Percentiles rank a stretch among this genome's conserved stretches.
These are phyloP conservation scores for Stomatorhinus walkeri DNA, from an alignment of 2,797 vertebrate genomes.

Conservation along the genomic window DNA sequence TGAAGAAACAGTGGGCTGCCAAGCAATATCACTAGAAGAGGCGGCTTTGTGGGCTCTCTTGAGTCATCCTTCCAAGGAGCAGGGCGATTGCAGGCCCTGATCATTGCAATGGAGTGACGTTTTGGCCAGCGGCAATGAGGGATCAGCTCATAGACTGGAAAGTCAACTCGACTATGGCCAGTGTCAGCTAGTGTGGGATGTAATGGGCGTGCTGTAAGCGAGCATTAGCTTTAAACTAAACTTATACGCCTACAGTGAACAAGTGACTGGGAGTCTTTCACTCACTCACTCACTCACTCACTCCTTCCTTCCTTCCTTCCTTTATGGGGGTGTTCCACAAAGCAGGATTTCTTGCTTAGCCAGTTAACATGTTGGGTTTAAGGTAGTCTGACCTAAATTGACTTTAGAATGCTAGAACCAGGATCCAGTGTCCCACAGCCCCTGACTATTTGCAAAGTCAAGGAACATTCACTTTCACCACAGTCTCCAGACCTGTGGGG, in stretches of 20 bases:
- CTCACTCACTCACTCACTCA: background rate
- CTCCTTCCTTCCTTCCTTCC: background rate
- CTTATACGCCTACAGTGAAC: background rate
- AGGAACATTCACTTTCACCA: background rate
- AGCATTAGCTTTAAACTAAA: background rate
- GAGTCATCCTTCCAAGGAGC: background rate
- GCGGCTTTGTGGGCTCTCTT: background rate
- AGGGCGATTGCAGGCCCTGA: background rate
- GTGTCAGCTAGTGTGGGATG: background rate
- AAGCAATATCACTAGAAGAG: background rate
- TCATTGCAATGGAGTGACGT: background rate
- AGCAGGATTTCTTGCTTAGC: background rate
- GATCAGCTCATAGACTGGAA: background rate
- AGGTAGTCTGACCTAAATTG: background rate
- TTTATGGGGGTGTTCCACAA: background rate
- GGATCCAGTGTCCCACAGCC: no score
- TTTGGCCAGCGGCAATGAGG: background rate
- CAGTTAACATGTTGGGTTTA: background rate
- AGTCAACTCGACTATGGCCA: background rate
- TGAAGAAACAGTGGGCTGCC: background rate
- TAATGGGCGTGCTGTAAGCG: background rate
- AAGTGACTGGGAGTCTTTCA: background rate
- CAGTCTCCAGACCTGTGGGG: background rate
- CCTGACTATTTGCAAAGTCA: no score
- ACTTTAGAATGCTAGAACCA: background rate